Evolutionary conservation across 2,113 vertebrate species (phyloP).

Genomic region (Saccopteryx leptura): DNA sequence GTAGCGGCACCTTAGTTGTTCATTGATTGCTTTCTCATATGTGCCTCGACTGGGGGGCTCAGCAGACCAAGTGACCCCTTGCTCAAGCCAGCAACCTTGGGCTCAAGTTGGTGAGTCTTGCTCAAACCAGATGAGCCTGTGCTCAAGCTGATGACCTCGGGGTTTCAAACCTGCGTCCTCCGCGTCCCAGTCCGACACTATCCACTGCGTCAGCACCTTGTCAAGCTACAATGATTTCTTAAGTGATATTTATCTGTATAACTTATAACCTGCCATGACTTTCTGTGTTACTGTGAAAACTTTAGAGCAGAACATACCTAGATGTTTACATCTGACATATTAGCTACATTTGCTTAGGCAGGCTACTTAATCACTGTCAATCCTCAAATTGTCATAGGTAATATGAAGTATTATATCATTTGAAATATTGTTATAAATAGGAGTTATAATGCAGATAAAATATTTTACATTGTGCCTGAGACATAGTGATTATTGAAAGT

Average conservation of each 20-base stretch:
- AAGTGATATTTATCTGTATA: background rate
- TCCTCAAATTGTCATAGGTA: background rate
- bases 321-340: background rate
- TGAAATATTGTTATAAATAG: background rate
- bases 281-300: background rate
- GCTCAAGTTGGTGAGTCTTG: too few relatives aligned
- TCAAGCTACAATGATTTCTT: background rate
- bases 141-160: too few relatives aligned
- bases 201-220: too few relatives aligned
- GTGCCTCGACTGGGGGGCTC: too few relatives aligned
- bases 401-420: background rate
- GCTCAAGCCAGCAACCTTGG: too few relatives aligned
- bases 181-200: too few relatives aligned
- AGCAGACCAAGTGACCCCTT: too few relatives aligned
- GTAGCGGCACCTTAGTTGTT: too few relatives aligned
- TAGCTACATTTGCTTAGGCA: background rate
- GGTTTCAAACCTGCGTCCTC: too few relatives aligned
- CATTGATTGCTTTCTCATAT: too few relatives aligned
- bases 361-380: background rate
- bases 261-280: background rate
- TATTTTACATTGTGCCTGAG: background rate
- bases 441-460: background rate
- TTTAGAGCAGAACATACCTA: background rate
- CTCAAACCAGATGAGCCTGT: too few relatives aligned
- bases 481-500: background rate